A percentile compares a stretch with the other conserved stretches of the same genome.
Conservation (phyloP, 2,113 vertebrate genomes). For the Mesoclemmys tuberculata region DNA sequence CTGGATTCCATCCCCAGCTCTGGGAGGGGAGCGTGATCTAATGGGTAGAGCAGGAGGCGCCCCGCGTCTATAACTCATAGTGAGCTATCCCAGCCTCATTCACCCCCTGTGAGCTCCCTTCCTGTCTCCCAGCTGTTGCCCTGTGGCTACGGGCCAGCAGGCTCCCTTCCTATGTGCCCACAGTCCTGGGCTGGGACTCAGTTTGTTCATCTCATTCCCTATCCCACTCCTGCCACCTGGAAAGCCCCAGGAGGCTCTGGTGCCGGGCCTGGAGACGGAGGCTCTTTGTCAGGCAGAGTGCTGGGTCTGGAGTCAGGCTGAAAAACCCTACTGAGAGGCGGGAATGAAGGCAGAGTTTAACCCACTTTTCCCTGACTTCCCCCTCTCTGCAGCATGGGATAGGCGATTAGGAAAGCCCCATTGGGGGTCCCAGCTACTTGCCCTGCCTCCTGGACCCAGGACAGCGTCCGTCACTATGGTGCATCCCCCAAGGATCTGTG, state of each 20-base stretch:
- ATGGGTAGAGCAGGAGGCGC: background rate
- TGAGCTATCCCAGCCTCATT: background rate
- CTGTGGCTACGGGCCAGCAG: background rate
- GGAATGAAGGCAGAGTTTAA: constrained; percentile 73
- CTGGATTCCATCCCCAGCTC: no score
- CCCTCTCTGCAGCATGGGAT: background rate
- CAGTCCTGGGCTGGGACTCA: background rate
- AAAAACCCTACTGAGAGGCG: background rate
- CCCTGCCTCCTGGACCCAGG: background rate
- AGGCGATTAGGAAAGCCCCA: no score
- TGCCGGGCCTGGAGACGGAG: background rate
- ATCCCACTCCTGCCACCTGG: background rate
- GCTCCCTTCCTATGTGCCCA: background rate
- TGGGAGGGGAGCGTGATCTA: background rate
- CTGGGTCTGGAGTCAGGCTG: background rate
- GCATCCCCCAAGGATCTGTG: background rate
- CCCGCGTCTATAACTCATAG: background rate
- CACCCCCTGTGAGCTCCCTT: background rate
- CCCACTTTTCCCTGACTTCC: background rate
- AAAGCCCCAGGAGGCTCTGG: background rate
- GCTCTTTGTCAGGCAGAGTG: background rate
- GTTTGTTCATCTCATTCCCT: background rate
- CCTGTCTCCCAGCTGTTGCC: background rate
- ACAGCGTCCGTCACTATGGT: background rate
- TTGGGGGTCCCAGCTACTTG: background rate